Evolutionary conservation across 2,797 vertebrate species (phyloP), one percentile per base, ranked within the genome.

Genomic region (Coilia nasus): DNA sequence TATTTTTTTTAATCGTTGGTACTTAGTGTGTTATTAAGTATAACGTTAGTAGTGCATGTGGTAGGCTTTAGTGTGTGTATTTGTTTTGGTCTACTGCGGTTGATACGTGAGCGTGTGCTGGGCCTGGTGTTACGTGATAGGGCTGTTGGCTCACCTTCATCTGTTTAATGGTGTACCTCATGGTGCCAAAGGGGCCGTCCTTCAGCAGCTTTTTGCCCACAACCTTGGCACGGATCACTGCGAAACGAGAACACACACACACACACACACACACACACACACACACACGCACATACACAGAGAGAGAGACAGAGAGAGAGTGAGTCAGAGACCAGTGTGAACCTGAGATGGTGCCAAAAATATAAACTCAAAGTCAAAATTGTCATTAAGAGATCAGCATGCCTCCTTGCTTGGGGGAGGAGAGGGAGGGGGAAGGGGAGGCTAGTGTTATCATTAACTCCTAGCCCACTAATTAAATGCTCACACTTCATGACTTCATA

Each of bases 171-270:
- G 98, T 98, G 93, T 99, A 99, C 90, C 97, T 93, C 96, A 99
- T 95, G 0, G 97, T 99, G 87, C 97, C 97, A 82, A 98, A 99
- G 0, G 97, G 97, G 23, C 97, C 97, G 5, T 99, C 98, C 85
- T 96, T 96, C 95, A 99, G 94, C 0, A 97, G 93, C 92, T 99
- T 99, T 96, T 99, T 99, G 14, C 96, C 98, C 85, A 99, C 98
- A 87, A 99, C 97, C 92, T 99, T 98, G 87, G 98, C 98, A 86
- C 98, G 95, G 88, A 99, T 99, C 91, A 99, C 98, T 99, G 95
- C 31, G 82, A 85, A 92, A 81, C 93, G 21, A 90, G 5, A 5
- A 90, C 11, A 85, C 21, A 44, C 28, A 83, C 10, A 44, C 15
- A 60, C 25, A 83, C 12, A 83, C 31, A 78, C 15, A 41, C 31